These are phyloP conservation scores for Junonia oenone DNA, from an alignment of 2,888 invertebrate species.

Conservation along the genomic window DNA sequence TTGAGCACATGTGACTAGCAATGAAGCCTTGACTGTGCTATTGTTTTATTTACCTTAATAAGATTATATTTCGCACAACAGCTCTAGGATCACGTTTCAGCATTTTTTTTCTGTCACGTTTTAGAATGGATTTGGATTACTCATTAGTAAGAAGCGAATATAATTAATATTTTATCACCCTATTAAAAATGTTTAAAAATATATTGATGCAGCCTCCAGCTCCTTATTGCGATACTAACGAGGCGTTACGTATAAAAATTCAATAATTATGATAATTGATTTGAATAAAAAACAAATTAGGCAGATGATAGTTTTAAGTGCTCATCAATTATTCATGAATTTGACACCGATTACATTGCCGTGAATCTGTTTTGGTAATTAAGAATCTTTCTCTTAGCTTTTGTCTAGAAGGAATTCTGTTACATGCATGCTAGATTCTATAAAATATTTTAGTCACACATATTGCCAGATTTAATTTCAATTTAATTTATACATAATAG, in stretches of 20 bases:
- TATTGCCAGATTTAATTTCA: no score
- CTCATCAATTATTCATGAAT: constrained; percentile 22
- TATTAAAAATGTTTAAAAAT: not conserved
- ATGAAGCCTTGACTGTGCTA: constrained; percentile 24
- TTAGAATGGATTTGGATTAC: no score
- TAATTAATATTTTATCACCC: no score
- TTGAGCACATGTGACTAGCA: constrained; percentile 25
- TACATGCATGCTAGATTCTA: not conserved
- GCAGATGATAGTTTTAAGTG: constrained; percentile 15
- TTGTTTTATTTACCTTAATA: constrained; percentile 19
- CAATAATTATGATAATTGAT: constrained; percentile 17
- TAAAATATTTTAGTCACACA: no score
- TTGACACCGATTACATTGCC: constrained; percentile 1
- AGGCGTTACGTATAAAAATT: constrained; percentile 17
- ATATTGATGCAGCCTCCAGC: not conserved
- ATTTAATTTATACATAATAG: no score
- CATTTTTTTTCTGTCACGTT: not conserved
- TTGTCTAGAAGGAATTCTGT: not conserved
- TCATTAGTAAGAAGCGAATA: no score
- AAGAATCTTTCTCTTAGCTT: constrained; percentile 12
- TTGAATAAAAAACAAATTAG: constrained; percentile 24
- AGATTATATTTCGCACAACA: constrained; percentile 19
- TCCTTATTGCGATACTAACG: not conserved
- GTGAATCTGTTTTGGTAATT: not conserved
- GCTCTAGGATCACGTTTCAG: not conserved